phyloP scores from a whole-genome alignment of 2,888 invertebrate species.

The Argyresthia albistria region DNA sequence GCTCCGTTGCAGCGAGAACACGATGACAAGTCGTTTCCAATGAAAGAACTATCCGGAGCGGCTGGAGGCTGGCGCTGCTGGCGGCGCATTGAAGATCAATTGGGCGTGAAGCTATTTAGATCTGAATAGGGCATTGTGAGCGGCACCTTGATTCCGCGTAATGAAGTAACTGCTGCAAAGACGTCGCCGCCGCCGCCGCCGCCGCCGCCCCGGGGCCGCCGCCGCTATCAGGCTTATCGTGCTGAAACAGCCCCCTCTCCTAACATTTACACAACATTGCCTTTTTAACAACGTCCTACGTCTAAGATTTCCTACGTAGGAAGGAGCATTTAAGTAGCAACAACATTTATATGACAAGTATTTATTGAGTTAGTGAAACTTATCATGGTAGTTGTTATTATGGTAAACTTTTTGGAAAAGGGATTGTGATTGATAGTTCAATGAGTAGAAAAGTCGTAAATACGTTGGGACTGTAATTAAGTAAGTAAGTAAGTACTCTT shows the following conservation, averaged over 20 bases:
- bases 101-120: constrained; percentile 72
- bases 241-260: constrained; percentile 31
- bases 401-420: too few relatives aligned
- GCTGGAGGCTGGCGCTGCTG: too few relatives aligned
- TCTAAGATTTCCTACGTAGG: too few relatives aligned
- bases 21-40: constrained; percentile 25
- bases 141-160: constrained; percentile 67
- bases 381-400: too few relatives aligned
- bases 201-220: constrained; percentile 34
- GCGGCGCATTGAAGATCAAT: constrained; percentile 62
- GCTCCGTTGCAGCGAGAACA: not conserved
- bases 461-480: too few relatives aligned
- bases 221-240: constrained; percentile 38
- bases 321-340: too few relatives aligned
- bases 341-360: too few relatives aligned
- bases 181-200: constrained; percentile 34
- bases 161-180: constrained; percentile 54
- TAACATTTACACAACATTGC: not conserved
- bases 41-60: constrained; percentile 58
- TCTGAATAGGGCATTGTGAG: constrained; percentile 69
- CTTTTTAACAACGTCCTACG: too few relatives aligned
- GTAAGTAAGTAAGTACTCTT: too few relatives aligned
- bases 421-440: too few relatives aligned
- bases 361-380: too few relatives aligned
- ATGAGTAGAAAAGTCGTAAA: too few relatives aligned